Evolutionary conservation across 2,797 vertebrate species (phyloP), one percentile per base, ranked within the genome.

Genomic region (Mormyrus proboscirostris): DNA sequence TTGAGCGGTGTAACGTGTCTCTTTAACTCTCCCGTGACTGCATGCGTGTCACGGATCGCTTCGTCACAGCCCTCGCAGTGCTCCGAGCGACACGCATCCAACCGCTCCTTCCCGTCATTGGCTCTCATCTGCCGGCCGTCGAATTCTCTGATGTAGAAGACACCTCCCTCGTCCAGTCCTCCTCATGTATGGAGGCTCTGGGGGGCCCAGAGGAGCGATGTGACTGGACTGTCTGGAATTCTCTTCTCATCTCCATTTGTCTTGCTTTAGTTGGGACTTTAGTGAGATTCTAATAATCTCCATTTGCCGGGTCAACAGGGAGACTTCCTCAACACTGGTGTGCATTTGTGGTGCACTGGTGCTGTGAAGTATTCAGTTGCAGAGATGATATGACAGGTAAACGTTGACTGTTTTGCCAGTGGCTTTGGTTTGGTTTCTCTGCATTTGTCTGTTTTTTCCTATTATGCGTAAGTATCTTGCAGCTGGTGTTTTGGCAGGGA

Each of bases 11-110:
- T 79, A 76, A 16, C 22, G 9, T 25, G 16, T 88, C 51, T 88
- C 22, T 88, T 50, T 57, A 86, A 90, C 90, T 86, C 3, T 50
- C n/a, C 62, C 86, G 0, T 91, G 92, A 91, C 47, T 89, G 91
- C 89, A 51, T 69, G 22, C 73, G 55, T 87, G 86, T 69, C 38
- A 49, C 50, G 89, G 88, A 91, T 86, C 86, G 47, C 86, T 90
- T 73, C 22, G 12, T 91, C 89, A 88, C 84, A 88, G 88, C 29
- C 65, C 57, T 53, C 85, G 83, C 22, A 88, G 6, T 16, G 4
- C n/a, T 16, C 73, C 14, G 53, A 73, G 50, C 84, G 49, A 53
- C 88, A 69, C 55, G 65, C 57, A 57, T 83, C 73, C 50, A 86
- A 50, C 84, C n/a, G 29, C 89, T 90, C 44, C 33, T 73, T 25